Base-by-base conservation (phyloP, 2,888 invertebrate genomes). In the Cosmia pyralina region DNA sequence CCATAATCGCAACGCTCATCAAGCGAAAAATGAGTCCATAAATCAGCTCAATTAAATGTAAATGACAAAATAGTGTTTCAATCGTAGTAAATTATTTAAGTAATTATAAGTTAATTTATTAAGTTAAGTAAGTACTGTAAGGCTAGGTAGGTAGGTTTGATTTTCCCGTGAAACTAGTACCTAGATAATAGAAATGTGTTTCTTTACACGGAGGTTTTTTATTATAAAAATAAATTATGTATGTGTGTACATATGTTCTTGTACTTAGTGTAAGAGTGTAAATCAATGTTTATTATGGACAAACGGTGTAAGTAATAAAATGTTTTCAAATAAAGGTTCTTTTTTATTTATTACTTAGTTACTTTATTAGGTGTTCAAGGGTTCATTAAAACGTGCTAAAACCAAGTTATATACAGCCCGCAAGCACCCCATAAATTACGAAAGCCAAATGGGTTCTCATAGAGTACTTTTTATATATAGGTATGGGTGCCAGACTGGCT, bases 231-330 rank as follows among this genome's bases (percentile, higher is more conserved):
- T 5, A 53, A 34, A 48, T 22, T 58, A 22, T 7, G 13, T 53
- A 60, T 13, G 7, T 48, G 17, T 1, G 2, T 19, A 48, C 48
- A 1, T 48, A 50, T 7, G 13, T 60, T 69, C 59, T 78, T 69
- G 34, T 78, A 70, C 53, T 78, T 70, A 78, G 44, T 78, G 4
- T 75, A 59, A 50, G 62, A 60, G n/a, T n/a, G n/a, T n/a, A n/a
- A n/a, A 58, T 13, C 53, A 62, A 52, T 74, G 22, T 71, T 60
- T 64, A 64, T 60, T 22, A 68, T 57, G 55, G 50, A 69, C 38
- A 66, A 64, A 73, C 15, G 81, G 83, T 76, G 69, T 73, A 72
- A 70, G 69, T 48, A 83, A 71, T 80, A 69, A 71, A 64, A 73
- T 50, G 22, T 64, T 82, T 77, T 48, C 2, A 63, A 74, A 74